Evolutionary conservation across 2,797 vertebrate genomes (phyloP).

Genomic region (Urocyon cinereoargenteus): DNA sequence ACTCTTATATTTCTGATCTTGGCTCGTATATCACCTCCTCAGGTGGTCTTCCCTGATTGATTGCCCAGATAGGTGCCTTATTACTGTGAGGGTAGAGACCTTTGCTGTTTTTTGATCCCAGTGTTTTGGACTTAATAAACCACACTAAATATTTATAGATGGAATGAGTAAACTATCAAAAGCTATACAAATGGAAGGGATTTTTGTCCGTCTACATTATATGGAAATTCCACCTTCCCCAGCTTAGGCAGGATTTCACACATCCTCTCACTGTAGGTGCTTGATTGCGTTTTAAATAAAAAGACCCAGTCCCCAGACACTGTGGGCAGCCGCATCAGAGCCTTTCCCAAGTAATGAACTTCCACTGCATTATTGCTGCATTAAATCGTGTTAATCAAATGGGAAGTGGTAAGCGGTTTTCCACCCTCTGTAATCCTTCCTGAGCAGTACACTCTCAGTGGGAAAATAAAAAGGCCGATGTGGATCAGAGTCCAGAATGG

Average conservation of each 20-base stretch:
- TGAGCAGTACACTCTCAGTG: constrained; percentile 61
- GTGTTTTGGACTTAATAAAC: neutral
- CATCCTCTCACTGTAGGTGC: constrained; percentile 12
- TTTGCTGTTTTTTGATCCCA: neutral
- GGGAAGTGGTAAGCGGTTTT: constrained; percentile 61
- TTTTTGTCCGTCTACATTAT: constrained; percentile 39
- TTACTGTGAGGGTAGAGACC: neutral
- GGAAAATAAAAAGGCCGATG: constrained; percentile 70
- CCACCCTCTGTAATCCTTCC: constrained; percentile 72
- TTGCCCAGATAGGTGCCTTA: neutral
- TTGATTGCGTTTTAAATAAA: constrained; percentile 71
- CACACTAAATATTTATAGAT: neutral
- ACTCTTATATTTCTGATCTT: neutral
- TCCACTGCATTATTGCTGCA: neutral
- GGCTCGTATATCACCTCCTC: neutral
- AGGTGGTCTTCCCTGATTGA: neutral
- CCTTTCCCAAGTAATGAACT: neutral
- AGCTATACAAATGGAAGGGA: constrained; percentile 29
- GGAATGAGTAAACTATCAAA: neutral
- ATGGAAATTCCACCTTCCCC: constrained; percentile 39
- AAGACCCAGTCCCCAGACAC: constrained; percentile 61
- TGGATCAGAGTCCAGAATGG: constrained; percentile 72
- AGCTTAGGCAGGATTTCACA: constrained; percentile 27
- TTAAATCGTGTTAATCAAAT: constrained; percentile 68
- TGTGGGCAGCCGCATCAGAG: neutral